Conservation (phyloP, 2,113 vertebrate species). For the Chaenogobius annularis region DNA sequence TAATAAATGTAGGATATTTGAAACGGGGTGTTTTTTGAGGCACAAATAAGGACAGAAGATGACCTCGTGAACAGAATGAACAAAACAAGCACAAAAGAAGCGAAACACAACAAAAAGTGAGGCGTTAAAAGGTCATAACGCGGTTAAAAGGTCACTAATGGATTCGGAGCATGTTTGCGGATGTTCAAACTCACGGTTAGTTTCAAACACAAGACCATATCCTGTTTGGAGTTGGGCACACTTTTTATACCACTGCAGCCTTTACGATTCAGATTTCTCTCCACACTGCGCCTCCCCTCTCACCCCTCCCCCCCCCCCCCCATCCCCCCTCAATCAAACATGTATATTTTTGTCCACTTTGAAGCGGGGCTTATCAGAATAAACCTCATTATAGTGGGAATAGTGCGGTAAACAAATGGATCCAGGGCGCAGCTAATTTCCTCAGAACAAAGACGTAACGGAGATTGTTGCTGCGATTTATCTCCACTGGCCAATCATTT, state of each 20-base stretch:
- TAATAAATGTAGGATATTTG: too few relatives aligned
- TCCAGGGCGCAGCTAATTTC: constrained; percentile 60
- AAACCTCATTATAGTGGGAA: constrained; percentile 45
- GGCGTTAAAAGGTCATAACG: too few relatives aligned
- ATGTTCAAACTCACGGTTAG: too few relatives aligned
- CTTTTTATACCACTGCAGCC: background rate
- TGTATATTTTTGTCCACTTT: constrained; percentile 12
- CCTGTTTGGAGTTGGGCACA: too few relatives aligned
- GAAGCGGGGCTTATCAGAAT: constrained; percentile 41
- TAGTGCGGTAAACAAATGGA: constrained; percentile 58
- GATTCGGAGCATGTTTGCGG: too few relatives aligned
- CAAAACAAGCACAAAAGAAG: too few relatives aligned
- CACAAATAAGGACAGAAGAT: too few relatives aligned
- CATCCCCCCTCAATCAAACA: background rate
- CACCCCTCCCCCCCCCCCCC: background rate
- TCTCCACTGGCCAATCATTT: constrained; percentile 24
- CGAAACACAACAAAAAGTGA: too few relatives aligned
- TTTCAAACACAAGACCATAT: too few relatives aligned
- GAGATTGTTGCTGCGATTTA: constrained; percentile 59
- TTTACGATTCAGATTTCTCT: background rate
- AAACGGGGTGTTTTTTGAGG: too few relatives aligned
- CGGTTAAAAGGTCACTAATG: too few relatives aligned
- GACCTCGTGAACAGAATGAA: too few relatives aligned
- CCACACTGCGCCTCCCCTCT: background rate
- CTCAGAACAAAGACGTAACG: constrained; percentile 44